Conservation (phyloP, 2,888 invertebrate genomes). For the Griposia aprilina region DNA sequence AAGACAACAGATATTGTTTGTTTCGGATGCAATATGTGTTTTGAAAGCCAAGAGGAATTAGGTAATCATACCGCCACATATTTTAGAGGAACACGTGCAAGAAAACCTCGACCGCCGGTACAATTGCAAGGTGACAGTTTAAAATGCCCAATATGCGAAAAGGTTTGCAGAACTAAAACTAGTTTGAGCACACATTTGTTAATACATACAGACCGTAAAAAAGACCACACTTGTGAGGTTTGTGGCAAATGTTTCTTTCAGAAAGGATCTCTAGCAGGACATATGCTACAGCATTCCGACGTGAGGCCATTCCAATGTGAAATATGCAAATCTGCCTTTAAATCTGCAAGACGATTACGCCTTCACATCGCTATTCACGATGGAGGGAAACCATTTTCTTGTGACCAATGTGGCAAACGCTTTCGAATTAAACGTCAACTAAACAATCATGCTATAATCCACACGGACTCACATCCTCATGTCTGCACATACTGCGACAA, state of each 20-base stretch:
- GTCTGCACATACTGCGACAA: constrained; percentile 93
- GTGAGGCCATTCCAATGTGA: constrained; percentile 79
- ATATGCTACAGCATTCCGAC: constrained; percentile 79
- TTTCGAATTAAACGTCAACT: constrained; percentile 81
- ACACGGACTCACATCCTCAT: constrained; percentile 93
- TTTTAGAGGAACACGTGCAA: constrained; percentile 73
- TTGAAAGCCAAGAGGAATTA: constrained; percentile 72
- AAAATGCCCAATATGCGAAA: constrained; percentile 79
- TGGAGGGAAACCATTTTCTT: constrained; percentile 75
- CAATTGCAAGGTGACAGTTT: constrained; percentile 70
- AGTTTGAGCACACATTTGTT: constrained; percentile 88
- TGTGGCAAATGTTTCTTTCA: constrained; percentile 81
- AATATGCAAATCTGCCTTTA: constrained; percentile 80
- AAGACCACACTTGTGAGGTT: constrained; percentile 74
- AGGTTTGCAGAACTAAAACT: constrained; percentile 75
- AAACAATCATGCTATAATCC: constrained; percentile 92
- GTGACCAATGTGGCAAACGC: constrained; percentile 77
- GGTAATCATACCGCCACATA: constrained; percentile 72
- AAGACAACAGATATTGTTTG: constrained; percentile 73
- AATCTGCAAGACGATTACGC: constrained; percentile 72
- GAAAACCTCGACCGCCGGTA: constrained; percentile 78
- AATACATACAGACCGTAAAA: constrained; percentile 87
- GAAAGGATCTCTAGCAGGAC: constrained; percentile 75
- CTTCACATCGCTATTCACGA: constrained; percentile 77
- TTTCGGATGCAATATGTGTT: constrained; percentile 78